These are phyloP conservation scores for Diplogasteroides magnus DNA, from an alignment of 1,140 invertebrate species.

Conservation along the genomic window DNA sequence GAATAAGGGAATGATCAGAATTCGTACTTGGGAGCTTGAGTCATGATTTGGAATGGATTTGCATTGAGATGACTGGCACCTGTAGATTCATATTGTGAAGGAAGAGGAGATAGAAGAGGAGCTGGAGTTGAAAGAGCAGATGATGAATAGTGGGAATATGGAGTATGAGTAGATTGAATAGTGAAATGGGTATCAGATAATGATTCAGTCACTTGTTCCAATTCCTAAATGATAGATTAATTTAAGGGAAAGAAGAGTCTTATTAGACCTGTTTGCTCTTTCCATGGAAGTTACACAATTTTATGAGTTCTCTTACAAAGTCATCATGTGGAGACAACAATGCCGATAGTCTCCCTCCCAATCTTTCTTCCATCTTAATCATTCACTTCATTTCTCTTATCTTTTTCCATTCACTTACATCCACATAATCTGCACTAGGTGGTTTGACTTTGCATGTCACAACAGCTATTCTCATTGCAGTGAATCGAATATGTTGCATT, in stretches of 20 bases:
- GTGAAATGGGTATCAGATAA: not conserved
- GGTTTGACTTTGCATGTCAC: conserved; percentile 56
- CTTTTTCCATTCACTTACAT: conserved; percentile 19
- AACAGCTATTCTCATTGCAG: conserved; percentile 54
- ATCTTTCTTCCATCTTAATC: not conserved
- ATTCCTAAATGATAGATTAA: not conserved
- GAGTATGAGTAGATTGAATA: not conserved
- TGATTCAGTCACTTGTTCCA: not conserved
- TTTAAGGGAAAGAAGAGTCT: conserved; percentile 4
- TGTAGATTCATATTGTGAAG: conserved; percentile 7
- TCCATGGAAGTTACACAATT: conserved; percentile 51
- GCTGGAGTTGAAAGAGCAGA: conserved; percentile 1
- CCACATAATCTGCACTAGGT: conserved; percentile 42
- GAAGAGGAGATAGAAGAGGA: conserved; percentile 6
- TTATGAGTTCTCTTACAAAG: conserved; percentile 46
- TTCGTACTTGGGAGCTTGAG: too few relatives aligned
- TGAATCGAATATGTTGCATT: conserved; percentile 53
- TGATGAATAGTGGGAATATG: conserved; percentile 4
- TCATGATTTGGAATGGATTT: not conserved
- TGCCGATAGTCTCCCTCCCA: conserved; percentile 13
- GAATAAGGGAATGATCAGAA: too few relatives aligned
- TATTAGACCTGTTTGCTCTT: conserved; percentile 49
- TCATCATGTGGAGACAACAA: conserved; percentile 38
- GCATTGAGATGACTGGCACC: not conserved
- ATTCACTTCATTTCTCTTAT: not conserved